Conservation (phyloP, 2,113 vertebrate genomes). For the Takifugu bimaculatus region DNA sequence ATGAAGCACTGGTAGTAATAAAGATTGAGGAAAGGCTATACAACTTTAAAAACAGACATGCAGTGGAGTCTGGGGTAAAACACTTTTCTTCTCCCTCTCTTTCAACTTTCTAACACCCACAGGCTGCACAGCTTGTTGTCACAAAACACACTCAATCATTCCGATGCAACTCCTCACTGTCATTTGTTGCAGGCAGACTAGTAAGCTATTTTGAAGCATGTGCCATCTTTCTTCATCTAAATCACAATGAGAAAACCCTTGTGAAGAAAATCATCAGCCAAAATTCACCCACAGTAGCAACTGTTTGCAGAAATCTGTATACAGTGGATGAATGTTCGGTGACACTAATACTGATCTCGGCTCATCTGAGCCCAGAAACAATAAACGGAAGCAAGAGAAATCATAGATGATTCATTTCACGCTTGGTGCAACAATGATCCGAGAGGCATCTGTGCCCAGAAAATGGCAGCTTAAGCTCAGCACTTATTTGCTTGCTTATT, state of each 20-base stretch:
- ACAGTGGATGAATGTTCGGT: constrained; percentile 33
- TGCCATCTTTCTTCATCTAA: too few relatives aligned
- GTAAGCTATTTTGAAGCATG: not conserved
- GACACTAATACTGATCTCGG: constrained; percentile 36
- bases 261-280: constrained; percentile 17
- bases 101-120: constrained; percentile 17
- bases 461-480: constrained; percentile 59
- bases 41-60: not conserved
- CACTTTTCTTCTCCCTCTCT: not conserved
- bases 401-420: constrained; percentile 63
- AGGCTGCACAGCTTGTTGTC: constrained; percentile 44
- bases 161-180: constrained; percentile 25
- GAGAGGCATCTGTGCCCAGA: constrained; percentile 61
- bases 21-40: not conserved
- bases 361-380: constrained; percentile 54
- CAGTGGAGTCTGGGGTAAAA: too few relatives aligned
- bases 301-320: not conserved
- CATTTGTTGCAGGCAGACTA: constrained; percentile 27
- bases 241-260: constrained; percentile 18
- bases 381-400: constrained; percentile 48
- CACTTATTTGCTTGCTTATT: constrained; percentile 16
- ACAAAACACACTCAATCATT: constrained; percentile 41
- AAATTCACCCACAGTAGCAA: constrained; percentile 24
- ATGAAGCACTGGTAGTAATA: too few relatives aligned
- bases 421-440: constrained; percentile 63